phyloP scores from a whole-genome alignment of 2,888 invertebrate genomes.

The Horisme vitalbata region DNA sequence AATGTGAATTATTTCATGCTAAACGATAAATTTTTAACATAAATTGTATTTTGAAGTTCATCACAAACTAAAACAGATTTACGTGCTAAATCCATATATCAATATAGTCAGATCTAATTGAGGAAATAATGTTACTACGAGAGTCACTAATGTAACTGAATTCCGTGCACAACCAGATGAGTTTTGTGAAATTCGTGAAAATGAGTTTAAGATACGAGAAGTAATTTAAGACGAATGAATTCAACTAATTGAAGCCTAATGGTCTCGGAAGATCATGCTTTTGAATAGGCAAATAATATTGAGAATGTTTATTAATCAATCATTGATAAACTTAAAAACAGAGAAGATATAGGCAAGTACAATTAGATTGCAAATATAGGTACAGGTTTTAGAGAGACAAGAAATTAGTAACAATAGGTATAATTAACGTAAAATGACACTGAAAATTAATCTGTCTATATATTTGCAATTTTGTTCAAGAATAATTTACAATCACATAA shows the following conservation, averaged over 20 bases:
- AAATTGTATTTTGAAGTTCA: conserved; percentile 5
- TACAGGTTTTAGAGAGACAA: conserved; percentile 20
- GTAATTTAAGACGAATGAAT: too few species aligned
- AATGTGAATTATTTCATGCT: conserved; percentile 27
- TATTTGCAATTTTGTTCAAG: conserved; percentile 21
- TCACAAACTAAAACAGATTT: conserved; percentile 22
- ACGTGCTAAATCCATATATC: conserved; percentile 20
- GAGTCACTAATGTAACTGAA: conserved; percentile 20
- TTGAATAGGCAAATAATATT: conserved; percentile 10
- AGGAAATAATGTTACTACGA: conserved; percentile 50
- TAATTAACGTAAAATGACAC: too few species aligned
- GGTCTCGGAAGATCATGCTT: conserved; percentile 21
- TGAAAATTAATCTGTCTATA: too few species aligned
- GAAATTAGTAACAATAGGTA: too few species aligned
- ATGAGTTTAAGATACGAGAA: not conserved
- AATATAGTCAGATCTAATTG: conserved; percentile 57
- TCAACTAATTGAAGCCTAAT: not conserved
- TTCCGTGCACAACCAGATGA: conserved; percentile 8
- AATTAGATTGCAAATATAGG: conserved; percentile 27
- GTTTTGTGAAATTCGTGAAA: conserved; percentile 1
- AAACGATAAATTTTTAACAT: conserved; percentile 1
- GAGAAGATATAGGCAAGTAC: conserved; percentile 17
- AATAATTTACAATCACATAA: conserved; percentile 22
- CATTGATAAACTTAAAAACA: conserved; percentile 2
- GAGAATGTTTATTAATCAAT: not conserved